Percentiles rank a stretch among this genome's conserved stretches.
Evolutionary conservation across 2,888 invertebrate genomes (phyloP).

Genomic region (Acrocyrtus sp.): DNA sequence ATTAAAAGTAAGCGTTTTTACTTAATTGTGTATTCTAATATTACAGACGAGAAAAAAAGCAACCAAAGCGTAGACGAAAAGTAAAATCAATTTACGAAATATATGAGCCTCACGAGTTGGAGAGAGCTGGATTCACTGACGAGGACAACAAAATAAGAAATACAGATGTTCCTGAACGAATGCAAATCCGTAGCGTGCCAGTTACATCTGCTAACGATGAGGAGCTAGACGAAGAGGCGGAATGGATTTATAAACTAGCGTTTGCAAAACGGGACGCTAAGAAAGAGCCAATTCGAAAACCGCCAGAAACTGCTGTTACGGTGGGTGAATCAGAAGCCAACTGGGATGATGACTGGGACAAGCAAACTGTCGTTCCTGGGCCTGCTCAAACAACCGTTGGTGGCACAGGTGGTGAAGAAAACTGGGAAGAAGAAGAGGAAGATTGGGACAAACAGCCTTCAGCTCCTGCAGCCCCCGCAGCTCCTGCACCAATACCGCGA

Average conservation of each 20-base stretch:
- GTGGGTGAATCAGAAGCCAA: constrained; percentile 32
- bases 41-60: constrained; percentile 76
- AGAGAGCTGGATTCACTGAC: constrained; percentile 95
- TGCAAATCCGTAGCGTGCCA: constrained; percentile 89
- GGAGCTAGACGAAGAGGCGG: constrained; percentile 93
- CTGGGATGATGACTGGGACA: constrained; percentile 54
- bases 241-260: constrained; percentile 97
- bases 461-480: not conserved
- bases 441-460: constrained; percentile 47
- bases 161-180: constrained; percentile 90
- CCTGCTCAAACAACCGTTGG: constrained; percentile 41
- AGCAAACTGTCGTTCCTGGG: constrained; percentile 37
- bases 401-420: constrained; percentile 16
- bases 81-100: constrained; percentile 92
- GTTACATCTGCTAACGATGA: constrained; percentile 83
- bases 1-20: too few species aligned
- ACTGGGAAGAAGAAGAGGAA: constrained; percentile 53
- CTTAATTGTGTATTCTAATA: not conserved
- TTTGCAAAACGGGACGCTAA: constrained; percentile 75
- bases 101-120: constrained; percentile 97
- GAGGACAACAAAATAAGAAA: constrained; percentile 89
- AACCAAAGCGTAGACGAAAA: constrained; percentile 78
- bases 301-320: constrained; percentile 18
- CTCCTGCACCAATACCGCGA: constrained; percentile 23
- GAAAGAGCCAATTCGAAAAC: constrained; percentile 21